Conservation (phyloP, 2,888 invertebrate species). For the Octonoba sinensis region DNA sequence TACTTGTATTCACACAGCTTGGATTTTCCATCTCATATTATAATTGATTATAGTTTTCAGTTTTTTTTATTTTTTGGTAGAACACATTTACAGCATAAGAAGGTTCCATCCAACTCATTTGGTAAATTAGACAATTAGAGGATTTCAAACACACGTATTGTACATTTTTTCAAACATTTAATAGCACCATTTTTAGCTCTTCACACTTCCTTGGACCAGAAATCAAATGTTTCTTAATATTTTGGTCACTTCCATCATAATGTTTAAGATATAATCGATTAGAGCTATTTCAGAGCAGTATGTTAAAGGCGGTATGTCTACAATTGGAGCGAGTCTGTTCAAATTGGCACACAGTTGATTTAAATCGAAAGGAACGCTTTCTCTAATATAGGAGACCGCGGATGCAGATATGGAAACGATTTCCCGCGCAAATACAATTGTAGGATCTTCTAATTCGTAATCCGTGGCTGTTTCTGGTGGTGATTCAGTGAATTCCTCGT, state of each 20-base stretch:
- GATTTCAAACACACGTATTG: no score
- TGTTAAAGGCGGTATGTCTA: constrained; percentile 28
- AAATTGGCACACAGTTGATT: constrained; percentile 23
- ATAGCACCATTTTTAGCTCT: no score
- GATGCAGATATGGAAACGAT: constrained; percentile 2
- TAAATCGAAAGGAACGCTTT: neutral
- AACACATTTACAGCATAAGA: no score
- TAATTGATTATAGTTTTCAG: no score
- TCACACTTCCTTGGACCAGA: no score
- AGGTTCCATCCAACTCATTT: no score
- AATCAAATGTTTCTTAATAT: constrained; percentile 21
- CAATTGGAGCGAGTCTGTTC: constrained; percentile 16
- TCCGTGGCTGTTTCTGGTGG: neutral
- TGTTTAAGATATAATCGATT: constrained; percentile 36
- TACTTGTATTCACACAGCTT: no score
- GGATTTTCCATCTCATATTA: no score
- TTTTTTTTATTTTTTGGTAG: no score
- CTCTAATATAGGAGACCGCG: constrained; percentile 11
- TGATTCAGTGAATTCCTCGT: neutral
- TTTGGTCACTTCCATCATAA: constrained; percentile 10
- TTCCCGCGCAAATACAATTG: constrained; percentile 4
- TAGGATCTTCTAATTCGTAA: neutral
- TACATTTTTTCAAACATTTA: no score
- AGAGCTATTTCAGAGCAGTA: constrained; percentile 15
- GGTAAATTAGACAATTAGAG: no score